Evolutionary conservation across 2,797 vertebrate genomes (phyloP).

Genomic region (Steatocranus sp.): DNA sequence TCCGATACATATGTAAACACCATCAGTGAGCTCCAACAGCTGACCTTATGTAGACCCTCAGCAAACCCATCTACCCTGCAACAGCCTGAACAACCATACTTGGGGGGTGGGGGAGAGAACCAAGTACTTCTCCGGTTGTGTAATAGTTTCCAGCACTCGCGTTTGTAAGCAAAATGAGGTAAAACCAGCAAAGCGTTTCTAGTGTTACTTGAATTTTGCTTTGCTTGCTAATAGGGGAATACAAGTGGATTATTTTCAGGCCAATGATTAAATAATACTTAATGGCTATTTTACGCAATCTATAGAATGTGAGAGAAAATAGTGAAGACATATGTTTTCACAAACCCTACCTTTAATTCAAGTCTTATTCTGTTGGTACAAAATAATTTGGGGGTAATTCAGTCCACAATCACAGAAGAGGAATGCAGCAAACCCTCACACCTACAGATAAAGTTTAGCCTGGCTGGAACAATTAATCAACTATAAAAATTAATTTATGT

Average conservation of each 20-base stretch:
- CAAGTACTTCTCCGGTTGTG: not conserved
- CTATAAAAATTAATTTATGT: not conserved
- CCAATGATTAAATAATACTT: not conserved
- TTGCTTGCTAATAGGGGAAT: not conserved
- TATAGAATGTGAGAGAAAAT: not conserved
- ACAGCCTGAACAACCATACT: not conserved
- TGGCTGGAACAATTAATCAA: not conserved
- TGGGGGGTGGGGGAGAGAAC: not conserved
- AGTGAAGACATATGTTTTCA: not conserved
- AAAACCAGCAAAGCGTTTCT: not conserved
- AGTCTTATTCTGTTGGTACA: not conserved
- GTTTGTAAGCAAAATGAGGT: too few species aligned
- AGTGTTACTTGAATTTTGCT: not conserved
- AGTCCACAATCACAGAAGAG: not conserved
- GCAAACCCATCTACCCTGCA: not conserved
- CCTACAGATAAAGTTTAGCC: not conserved
- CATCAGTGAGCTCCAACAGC: constrained; percentile 23
- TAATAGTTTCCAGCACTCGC: not conserved
- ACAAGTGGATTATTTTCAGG: not conserved
- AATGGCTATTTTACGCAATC: not conserved
- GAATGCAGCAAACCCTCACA: not conserved
- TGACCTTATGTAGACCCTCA: not conserved
- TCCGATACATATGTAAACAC: constrained; percentile 51
- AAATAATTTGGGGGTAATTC: not conserved
- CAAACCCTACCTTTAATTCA: not conserved